These are phyloP conservation scores for Nemoura dubitans DNA, from an alignment of 2,888 invertebrate genomes.

Conservation along the genomic window DNA sequence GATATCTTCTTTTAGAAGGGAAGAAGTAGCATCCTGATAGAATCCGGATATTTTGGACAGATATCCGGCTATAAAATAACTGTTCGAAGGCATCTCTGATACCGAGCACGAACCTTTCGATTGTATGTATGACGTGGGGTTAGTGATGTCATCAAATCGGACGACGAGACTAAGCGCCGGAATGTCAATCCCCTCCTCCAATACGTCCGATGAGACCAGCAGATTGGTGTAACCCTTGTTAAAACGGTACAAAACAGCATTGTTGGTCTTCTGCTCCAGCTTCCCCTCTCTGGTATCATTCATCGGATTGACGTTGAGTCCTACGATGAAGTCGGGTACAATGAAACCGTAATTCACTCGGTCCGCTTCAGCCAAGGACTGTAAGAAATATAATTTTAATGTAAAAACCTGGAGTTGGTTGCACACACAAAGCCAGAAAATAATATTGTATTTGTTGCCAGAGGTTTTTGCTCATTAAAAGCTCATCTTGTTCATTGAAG, in stretches of 20 bases:
- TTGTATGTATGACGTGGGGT: slow-evolving; percentile 86
- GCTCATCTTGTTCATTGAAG: too few species aligned
- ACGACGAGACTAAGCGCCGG: slow-evolving; percentile 83
- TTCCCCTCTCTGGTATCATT: slow-evolving; percentile 66
- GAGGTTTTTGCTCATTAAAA: too few species aligned
- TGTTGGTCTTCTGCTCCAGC: slow-evolving; percentile 66
- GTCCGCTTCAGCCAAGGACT: slow-evolving; percentile 57
- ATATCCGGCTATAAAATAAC: too few species aligned
- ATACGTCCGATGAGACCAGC: slow-evolving; percentile 78
- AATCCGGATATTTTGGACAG: too few species aligned
- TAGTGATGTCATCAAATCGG: slow-evolving; percentile 74
- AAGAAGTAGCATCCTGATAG: too few species aligned
- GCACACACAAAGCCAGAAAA: too few species aligned
- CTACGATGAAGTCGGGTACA: slow-evolving; percentile 77
- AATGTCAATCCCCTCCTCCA: slow-evolving; percentile 92
- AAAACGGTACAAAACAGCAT: slow-evolving; percentile 63
- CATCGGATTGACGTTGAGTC: slow-evolving; percentile 68
- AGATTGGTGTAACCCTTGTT: slow-evolving; percentile 68
- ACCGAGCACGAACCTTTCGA: slow-evolving; percentile 82
- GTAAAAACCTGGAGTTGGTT: background rate
- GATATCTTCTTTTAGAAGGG: too few species aligned
- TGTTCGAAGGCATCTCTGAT: too few species aligned
- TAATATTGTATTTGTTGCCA: too few species aligned
- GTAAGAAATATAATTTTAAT: slow-evolving; percentile 57
- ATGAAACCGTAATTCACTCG: slow-evolving; percentile 66